Evolutionary conservation across 2,113 vertebrate species (phyloP), one percentile per base, ranked within the genome.

Genomic region (Uria aalge): DNA sequence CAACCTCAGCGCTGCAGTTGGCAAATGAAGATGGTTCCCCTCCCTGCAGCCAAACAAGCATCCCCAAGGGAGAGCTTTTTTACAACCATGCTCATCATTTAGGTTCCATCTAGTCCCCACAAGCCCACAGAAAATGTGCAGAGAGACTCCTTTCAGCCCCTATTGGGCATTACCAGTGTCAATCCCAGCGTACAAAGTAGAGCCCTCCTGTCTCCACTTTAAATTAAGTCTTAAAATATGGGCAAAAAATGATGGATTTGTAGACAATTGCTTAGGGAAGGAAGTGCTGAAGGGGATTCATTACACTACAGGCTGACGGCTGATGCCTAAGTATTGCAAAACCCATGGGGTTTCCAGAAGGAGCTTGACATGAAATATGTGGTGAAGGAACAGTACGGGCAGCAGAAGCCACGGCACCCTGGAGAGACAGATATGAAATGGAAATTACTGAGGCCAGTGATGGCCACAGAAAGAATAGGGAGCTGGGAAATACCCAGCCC

Each of bases 201-300:
- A 90, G 18, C 17, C 13, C 43, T 93, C 41, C n/a, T 64, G 86
- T 68, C 75, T 94, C 50, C 79, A 84, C 78, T 90, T 87, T 34
- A 63, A 92, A 88, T 85, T 82, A 85, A 93, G 53, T 76, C 38
- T 83, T 95, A 83, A 96, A 95, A 85, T 93, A 85, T 45, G 59
- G 89, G 52, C 38, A 56, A 73, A 68, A 72, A 73, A 60, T 67
- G 74, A 92, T 71, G 68, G 63, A 92, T 90, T 74, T 94, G 43
- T 72, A 92, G 77, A 67, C 75, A 90, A 72, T 57, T 87, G 48
- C 55, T 80, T 74, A 88, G 62, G 43, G 50, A 83, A 90, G 55
- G 71, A 90, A 80, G 75, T 57, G 32, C 81, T 88, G 74, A 36
- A 76, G 88, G 62, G 50, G 41, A 80, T 83, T 89, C 55, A 88